Evolutionary conservation across 2,888 invertebrate species (phyloP).

Genomic region (Ormyrus thymus): DNA sequence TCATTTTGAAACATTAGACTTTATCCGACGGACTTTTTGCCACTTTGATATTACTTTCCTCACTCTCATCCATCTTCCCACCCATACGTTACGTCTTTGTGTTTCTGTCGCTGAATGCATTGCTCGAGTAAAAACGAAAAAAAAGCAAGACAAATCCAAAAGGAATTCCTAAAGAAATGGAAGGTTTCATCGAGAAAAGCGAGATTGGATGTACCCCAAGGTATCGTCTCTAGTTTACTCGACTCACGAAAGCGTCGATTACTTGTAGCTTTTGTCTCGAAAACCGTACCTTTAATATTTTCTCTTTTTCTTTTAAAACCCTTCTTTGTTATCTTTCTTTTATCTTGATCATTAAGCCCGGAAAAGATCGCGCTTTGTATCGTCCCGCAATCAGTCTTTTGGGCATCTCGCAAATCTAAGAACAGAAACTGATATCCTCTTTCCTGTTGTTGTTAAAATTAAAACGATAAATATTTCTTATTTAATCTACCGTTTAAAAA

Average conservation of each 20-base stretch:
- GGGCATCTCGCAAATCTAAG: no score
- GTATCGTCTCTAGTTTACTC: conserved; percentile 57
- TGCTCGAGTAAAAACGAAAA: conserved; percentile 1
- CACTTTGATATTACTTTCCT: conserved; percentile 10
- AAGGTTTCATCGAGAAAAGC: conserved; percentile 63
- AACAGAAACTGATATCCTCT: no score
- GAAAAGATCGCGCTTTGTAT: not conserved
- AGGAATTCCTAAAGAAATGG: conserved; percentile 59
- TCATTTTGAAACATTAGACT: no score
- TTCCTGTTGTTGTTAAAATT: no score
- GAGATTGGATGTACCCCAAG: conserved; percentile 61
- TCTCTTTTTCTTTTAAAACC: conserved; percentile 24
- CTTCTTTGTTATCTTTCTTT: conserved; percentile 12
- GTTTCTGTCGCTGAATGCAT: conserved; percentile 32
- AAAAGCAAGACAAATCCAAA: conserved; percentile 29
- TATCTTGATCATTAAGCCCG: conserved; percentile 29
- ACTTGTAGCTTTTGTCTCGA: conserved; percentile 60
- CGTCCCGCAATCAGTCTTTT: no score
- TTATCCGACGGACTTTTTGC: no score
- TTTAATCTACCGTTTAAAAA: no score
- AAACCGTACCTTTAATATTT: conserved; percentile 40
- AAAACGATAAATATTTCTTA: no score
- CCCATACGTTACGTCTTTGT: conserved; percentile 20
- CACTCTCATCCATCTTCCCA: conserved; percentile 24
- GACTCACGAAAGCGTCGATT: conserved; percentile 58